phyloP scores from a whole-genome alignment of 2,888 invertebrate species.

The Ceraclea dissimilis region DNA sequence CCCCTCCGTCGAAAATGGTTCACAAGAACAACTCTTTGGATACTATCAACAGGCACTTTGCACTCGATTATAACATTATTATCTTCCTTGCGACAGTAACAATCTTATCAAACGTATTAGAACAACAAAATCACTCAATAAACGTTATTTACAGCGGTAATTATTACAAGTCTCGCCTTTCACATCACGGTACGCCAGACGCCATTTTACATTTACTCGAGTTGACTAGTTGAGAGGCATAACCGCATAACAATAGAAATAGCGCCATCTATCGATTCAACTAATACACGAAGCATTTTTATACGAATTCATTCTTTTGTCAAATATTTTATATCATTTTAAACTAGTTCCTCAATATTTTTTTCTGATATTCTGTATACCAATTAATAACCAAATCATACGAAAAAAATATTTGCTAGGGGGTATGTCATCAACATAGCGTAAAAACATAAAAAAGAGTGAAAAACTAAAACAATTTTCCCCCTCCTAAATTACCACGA shows the following conservation, averaged over 20 bases:
- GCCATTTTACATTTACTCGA: constrained; percentile 44
- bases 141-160: constrained; percentile 29
- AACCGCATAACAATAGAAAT: constrained; percentile 53
- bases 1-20: constrained; percentile 20
- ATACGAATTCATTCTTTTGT: constrained; percentile 19
- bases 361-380: not conserved
- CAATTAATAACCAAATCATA: not conserved
- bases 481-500: constrained; percentile 8
- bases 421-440: not conserved
- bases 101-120: constrained; percentile 7
- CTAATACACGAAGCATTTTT: constrained; percentile 17
- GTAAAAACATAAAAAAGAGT: not conserved
- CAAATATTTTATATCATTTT: not conserved
- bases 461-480: constrained; percentile 5
- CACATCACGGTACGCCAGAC: constrained; percentile 58
- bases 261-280: constrained; percentile 54
- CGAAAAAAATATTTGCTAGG: no score
- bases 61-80: constrained; percentile 13
- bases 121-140: constrained; percentile 16
- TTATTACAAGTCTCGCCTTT: constrained; percentile 49
- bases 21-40: constrained; percentile 16
- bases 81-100: constrained; percentile 8
- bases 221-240: no score
- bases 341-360: not conserved
- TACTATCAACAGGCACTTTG: constrained; percentile 17